Evolutionary conservation across 1,140 invertebrate species (phyloP), one percentile per base, ranked within the genome.

Genomic region (Papilio helenus): DNA sequence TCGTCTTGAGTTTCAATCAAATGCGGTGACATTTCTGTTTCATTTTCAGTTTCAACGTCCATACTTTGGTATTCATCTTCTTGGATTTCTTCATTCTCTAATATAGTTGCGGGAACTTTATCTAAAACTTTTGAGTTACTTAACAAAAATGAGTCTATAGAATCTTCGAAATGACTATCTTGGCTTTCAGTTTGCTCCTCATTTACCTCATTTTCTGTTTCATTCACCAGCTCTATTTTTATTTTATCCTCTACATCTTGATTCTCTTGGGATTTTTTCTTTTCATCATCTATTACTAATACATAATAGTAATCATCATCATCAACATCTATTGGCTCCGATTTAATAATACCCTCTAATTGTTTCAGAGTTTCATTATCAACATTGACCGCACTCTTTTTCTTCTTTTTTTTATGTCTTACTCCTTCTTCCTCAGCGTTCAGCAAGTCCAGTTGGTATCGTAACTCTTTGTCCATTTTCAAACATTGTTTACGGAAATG

Each of bases 241-340:
- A 55, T 72, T 14, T 49, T 49, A 65, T 77, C 72, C 26, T 58
- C 18, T 16, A 79, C 51, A 65, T 23, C 72, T 79, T 23, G 49
- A 10, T 39, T 65, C 46, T 84, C 81, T 74, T 82, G 46, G 46
- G 80, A 58, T 10, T 80, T 46, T 78, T 84, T 79, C 8, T 86
- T 79, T 16, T 86, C 84, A 76, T 93, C 85, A 88, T 93, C 92
- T 81, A 93, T 91, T 1, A 94, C 92, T 29, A 94, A 79, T 16
- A 94, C 92, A 85, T 93, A 94, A 78, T 93, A 94, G 76, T 82
- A 93, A 82, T 93, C 92, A 87, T 93, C 92, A 83, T 94, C 92
- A 83, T 94, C 92, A 85, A 84, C 88, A 58, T 94, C 92, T 61
- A 79, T 85, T 10, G 92, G 90, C 85, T 93, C 92, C 77, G 82